A percentile compares a stretch with the other conserved stretches of the same genome.
phyloP scores from a whole-genome alignment of 2,888 invertebrate genomes.

The Syritta pipiens region DNA sequence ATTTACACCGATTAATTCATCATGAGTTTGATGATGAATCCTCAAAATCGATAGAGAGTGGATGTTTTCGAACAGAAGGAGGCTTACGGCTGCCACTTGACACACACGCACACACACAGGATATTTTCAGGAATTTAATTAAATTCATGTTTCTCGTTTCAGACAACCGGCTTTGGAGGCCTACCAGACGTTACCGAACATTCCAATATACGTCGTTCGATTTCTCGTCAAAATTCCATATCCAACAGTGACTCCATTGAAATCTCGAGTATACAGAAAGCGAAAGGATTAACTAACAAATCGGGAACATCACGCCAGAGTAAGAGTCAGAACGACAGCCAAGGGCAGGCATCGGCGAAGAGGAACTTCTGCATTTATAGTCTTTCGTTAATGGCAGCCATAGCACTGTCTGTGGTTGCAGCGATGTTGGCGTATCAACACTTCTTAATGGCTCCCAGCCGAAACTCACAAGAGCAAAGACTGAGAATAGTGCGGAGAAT shows the following conservation, averaged over 20 bases:
- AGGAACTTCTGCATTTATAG: conserved; percentile 76
- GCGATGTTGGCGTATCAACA: conserved; percentile 78
- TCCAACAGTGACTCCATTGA: conserved; percentile 79
- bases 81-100: too few species aligned
- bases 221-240: conserved; percentile 78
- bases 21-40: neutral
- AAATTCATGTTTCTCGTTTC: conserved; percentile 24
- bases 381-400: conserved; percentile 76
- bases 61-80: too few species aligned
- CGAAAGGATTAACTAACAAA: conserved; percentile 75
- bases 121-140: conserved; percentile 11
- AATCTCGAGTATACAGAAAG: conserved; percentile 78
- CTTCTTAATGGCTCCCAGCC: conserved; percentile 77
- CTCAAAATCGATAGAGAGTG: too few species aligned
- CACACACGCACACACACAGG: neutral
- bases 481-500: conserved; percentile 78
- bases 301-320: conserved; percentile 51
- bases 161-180: conserved; percentile 79
- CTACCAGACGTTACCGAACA: conserved; percentile 79
- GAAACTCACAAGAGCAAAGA: conserved; percentile 79
- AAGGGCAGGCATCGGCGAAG: conserved; percentile 70
- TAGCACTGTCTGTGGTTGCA: conserved; percentile 76
- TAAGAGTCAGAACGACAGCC: conserved; percentile 68
- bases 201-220: conserved; percentile 78
- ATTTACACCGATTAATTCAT: conserved; percentile 41